Evolutionary conservation across 30 jellyfish, hydroid and myxozoan species (phyloP).

Genomic region (Hydra vulgaris): DNA sequence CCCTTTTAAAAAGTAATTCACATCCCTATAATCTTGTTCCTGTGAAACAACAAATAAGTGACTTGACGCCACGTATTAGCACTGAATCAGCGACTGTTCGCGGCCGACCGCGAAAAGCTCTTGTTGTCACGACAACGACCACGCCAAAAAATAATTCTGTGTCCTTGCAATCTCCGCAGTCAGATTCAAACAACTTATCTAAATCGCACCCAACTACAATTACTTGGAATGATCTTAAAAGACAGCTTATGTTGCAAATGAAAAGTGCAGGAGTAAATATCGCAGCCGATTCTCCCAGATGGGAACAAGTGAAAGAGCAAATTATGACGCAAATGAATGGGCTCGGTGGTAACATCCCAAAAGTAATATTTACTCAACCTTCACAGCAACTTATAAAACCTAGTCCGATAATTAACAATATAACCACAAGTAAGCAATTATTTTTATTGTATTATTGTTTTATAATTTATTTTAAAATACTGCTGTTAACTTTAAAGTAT

Average conservation of each 20-base stretch:
- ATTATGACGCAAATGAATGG: background rate
- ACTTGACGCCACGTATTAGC: background rate
- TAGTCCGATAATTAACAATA: background rate
- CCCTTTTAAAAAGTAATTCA: background rate
- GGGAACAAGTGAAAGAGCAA: background rate
- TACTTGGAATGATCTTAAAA: conserved; percentile 14
- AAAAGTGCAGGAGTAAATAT: background rate
- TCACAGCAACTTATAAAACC: background rate
- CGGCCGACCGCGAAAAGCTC: conserved; percentile 16
- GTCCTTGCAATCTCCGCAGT: background rate
- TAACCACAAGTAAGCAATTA: background rate
- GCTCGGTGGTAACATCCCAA: background rate
- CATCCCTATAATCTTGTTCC: background rate
- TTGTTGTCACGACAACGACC: background rate
- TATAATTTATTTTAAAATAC: too few species aligned
- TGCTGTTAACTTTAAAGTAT: too few species aligned
- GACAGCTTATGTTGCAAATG: conserved; percentile 26
- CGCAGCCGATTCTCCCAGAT: background rate
- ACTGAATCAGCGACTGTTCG: background rate
- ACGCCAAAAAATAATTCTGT: background rate
- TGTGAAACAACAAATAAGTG: background rate
- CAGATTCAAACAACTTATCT: background rate
- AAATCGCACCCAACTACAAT: background rate
- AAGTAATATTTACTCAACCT: background rate
- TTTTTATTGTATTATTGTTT: too few species aligned